Percentiles rank a stretch among this genome's conserved stretches.
Evolutionary conservation across 2,113 vertebrate species (phyloP).

Genomic region (Machaerirhynchus nigripectus): DNA sequence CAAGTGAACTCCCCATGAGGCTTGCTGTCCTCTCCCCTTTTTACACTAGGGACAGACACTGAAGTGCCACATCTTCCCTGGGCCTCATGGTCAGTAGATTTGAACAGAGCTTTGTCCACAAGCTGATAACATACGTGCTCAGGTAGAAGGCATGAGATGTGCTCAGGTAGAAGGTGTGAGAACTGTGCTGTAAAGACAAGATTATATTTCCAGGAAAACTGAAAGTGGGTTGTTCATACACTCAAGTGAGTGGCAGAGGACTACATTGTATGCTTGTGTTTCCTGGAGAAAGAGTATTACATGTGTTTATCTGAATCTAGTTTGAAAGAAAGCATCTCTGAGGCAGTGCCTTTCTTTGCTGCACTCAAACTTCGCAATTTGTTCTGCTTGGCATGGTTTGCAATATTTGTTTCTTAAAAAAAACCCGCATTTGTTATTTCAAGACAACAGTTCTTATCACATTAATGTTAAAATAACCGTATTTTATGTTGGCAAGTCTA

Average conservation of each 20-base stretch:
- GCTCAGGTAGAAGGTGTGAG: background rate
- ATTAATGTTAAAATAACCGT: background rate
- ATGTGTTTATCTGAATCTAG: background rate
- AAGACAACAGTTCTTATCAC: background rate
- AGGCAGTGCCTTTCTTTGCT: background rate
- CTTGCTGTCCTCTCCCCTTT: background rate
- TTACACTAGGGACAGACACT: background rate
- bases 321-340: background rate
- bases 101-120: background rate
- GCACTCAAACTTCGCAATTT: background rate
- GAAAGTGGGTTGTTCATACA: background rate
- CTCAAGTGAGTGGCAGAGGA: background rate
- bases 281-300: background rate
- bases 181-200: background rate
- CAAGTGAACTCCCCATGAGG: background rate
- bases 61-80: background rate
- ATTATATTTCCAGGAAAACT: background rate
- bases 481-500: background rate
- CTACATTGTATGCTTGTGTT: background rate
- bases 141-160: background rate
- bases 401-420: background rate
- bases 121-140: background rate
- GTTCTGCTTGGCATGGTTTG: background rate
- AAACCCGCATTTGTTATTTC: background rate
- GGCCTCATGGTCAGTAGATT: background rate